These are phyloP conservation scores for Gallinago stenura DNA, from an alignment of 2,797 vertebrate species.

Conservation along the genomic window DNA sequence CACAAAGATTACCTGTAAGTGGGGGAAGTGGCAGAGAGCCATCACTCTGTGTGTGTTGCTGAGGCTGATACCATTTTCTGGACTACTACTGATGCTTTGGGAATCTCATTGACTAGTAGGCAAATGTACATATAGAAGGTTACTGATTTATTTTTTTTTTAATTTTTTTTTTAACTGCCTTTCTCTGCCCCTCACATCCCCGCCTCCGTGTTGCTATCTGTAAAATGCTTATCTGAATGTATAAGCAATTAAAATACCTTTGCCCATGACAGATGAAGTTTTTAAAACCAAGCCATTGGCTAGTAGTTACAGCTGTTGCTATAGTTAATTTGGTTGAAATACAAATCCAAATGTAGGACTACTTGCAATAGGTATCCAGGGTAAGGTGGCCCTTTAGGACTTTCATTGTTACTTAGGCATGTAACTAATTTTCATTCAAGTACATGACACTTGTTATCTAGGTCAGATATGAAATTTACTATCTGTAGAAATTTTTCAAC, in stretches of 20 bases:
- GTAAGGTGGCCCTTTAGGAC: background rate
- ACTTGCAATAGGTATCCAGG: background rate
- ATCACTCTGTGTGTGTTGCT: background rate
- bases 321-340: background rate
- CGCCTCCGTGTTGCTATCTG: background rate
- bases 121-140: background rate
- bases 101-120: background rate
- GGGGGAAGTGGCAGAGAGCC: background rate
- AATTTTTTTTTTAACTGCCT: background rate
- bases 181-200: no score
- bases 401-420: background rate
- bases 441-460: background rate
- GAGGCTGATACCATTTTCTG: background rate
- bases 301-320: background rate
- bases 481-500: background rate
- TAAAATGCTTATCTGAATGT: constrained; percentile 1
- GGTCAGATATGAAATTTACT: background rate
- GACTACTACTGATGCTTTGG: background rate
- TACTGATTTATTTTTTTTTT: background rate
- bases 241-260: constrained; percentile 8
- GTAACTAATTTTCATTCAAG: background rate
- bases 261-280: background rate
- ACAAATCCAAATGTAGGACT: background rate
- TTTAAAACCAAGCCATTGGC: background rate
- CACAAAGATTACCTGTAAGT: background rate